Evolutionary conservation across 1,140 invertebrate species (phyloP).

Genomic region (Charaxes varanes): DNA sequence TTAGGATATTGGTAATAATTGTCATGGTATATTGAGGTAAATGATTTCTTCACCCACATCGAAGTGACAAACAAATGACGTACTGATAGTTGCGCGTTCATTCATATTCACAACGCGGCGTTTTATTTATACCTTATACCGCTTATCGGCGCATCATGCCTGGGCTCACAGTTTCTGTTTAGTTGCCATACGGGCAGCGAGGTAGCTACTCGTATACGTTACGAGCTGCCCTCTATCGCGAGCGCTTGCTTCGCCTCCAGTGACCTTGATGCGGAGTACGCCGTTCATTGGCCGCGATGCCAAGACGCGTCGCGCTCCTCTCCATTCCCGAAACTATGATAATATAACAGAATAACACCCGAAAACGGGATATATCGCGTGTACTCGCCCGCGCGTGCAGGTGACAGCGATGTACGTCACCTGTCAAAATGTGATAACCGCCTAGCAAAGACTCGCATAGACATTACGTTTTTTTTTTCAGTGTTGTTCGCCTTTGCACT

Average conservation of each 20-base stretch:
- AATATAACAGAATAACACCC: conserved; percentile 35
- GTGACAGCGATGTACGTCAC: conserved; percentile 48
- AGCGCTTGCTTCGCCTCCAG: conserved; percentile 34
- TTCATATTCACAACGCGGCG: conserved; percentile 59
- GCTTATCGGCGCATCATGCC: conserved; percentile 63
- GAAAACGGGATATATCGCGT: conserved; percentile 34
- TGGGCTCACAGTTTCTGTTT: conserved; percentile 46
- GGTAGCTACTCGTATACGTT: conserved; percentile 41
- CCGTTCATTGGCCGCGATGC: conserved; percentile 64
- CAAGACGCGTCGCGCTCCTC: conserved; percentile 45
- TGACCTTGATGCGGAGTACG: conserved; percentile 58
- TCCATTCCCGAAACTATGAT: conserved; percentile 51
- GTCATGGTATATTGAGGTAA: too few species aligned
- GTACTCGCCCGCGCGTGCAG: conserved; percentile 31
- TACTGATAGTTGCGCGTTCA: conserved; percentile 32
- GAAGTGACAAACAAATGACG: conserved; percentile 11
- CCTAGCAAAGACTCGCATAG: conserved; percentile 50
- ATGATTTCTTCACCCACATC: conserved; percentile 7
- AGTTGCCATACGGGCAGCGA: conserved; percentile 64
- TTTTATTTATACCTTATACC: conserved; percentile 69
- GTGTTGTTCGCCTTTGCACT: conserved; percentile 36
- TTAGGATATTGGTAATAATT: too few species aligned
- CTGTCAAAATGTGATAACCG: conserved; percentile 61
- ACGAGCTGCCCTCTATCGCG: conserved; percentile 47
- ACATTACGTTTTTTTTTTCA: conserved; percentile 26